These are phyloP conservation scores for Acanthaster planci DNA, from an alignment of 35 echinoderm and acorn worm species.

Conservation along the genomic window DNA sequence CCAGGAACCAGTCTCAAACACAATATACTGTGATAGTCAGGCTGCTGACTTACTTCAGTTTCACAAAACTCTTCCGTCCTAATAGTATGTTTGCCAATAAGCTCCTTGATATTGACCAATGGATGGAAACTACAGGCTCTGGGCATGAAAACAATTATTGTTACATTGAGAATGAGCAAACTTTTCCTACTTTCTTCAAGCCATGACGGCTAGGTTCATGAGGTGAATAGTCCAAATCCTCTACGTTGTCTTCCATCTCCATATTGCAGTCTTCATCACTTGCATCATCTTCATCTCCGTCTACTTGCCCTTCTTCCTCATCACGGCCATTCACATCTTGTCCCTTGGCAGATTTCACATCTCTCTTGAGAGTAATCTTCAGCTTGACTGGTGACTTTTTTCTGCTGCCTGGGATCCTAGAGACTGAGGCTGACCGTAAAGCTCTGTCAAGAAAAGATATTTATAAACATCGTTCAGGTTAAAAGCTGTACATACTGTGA, in stretches of 20 bases:
- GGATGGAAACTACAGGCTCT: too few species aligned
- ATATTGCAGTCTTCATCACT: neutral
- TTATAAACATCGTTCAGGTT: neutral
- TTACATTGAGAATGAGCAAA: too few species aligned
- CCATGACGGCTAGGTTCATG: slow-evolving; percentile 18
- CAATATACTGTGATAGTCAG: too few species aligned
- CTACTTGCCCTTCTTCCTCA: neutral
- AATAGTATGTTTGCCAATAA: too few species aligned
- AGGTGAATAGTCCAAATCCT: neutral
- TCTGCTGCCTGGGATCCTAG: neutral
- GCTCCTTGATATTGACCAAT: too few species aligned
- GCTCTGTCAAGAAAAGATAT: neutral
- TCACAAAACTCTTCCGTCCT: too few species aligned
- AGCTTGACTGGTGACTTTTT: neutral
- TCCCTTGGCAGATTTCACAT: neutral
- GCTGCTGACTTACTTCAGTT: too few species aligned
- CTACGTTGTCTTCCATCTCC: neutral
- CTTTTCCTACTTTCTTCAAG: neutral
- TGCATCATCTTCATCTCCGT: neutral
- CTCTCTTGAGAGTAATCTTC: slow-evolving; percentile 1
- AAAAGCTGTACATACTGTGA: too few species aligned
- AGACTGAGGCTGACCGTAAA: neutral
- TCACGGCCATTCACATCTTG: neutral
- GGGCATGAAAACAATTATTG: too few species aligned
- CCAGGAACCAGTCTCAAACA: too few species aligned